Conservation (phyloP, 2,888 invertebrate genomes). For the Odontocolon sp. region DNA sequence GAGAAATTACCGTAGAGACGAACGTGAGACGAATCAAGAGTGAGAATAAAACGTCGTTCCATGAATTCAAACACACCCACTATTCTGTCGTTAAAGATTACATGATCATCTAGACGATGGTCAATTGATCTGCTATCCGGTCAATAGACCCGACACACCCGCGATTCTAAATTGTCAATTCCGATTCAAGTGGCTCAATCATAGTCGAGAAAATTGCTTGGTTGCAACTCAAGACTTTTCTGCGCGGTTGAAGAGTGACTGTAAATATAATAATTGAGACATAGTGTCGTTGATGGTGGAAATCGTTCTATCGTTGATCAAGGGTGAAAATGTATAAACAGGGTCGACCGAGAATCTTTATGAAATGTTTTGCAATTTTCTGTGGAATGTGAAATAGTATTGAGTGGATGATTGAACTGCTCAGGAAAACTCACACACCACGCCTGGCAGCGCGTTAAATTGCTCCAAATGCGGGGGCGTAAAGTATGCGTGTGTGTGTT, state of each 20-base stretch:
- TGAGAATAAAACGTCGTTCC: slow-evolving; percentile 13
- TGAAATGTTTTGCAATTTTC: slow-evolving; percentile 5
- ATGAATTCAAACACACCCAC: not conserved
- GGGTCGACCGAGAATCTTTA: not conserved
- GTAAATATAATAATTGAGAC: slow-evolving; percentile 38
- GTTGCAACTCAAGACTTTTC: not conserved
- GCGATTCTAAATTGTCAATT: slow-evolving; percentile 42
- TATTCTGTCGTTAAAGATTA: not conserved
- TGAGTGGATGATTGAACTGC: slow-evolving; percentile 1
- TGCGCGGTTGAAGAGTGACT: slow-evolving; percentile 6
- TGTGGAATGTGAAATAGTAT: slow-evolving; percentile 38
- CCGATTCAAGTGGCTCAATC: slow-evolving; percentile 42
- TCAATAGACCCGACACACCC: not conserved
- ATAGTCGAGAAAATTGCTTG: slow-evolving; percentile 18
- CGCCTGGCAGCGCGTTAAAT: not conserved
- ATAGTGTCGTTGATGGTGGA: not conserved
- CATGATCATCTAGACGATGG: not conserved
- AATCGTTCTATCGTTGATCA: not conserved
- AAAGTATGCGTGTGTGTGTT: not conserved
- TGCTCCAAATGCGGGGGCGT: not conserved
- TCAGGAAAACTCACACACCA: not conserved
- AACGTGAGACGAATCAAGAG: slow-evolving; percentile 55
- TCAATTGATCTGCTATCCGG: not conserved
- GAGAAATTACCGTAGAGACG: slow-evolving; percentile 55
- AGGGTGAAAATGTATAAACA: slow-evolving; percentile 5